Base-by-base conservation (phyloP, 2,888 invertebrate species). In the Tachina grossa region DNA sequence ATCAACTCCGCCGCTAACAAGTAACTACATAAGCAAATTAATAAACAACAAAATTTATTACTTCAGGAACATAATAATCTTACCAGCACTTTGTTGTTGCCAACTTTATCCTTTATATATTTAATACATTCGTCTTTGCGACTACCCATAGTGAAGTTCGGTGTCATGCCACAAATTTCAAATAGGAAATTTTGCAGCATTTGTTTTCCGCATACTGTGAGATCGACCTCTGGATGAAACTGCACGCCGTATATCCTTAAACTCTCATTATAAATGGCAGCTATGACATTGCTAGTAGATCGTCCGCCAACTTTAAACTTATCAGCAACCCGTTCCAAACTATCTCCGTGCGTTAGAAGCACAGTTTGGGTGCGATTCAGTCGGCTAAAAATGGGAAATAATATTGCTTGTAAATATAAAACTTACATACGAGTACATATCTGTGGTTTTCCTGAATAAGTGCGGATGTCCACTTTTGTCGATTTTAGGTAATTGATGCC, bases 141-240 rank as follows among this genome's bases (percentile, higher is more conserved):
- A 89, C 95, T 96, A 86, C 95, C 95, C 93, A 99, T 95, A 47
- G 98, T 98, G 93, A 96, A 99, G 89, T 95, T 96, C 79, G 98
- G 97, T 84, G 96, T 95, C 87, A 98, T 94, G 13, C 97, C 97
- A 88, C 96, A 96, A 88, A 99, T 95, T 90, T 97, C 97, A 92
- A 96, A 98, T 88, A 99, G 94, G 93, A 99, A 99, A 93, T 99
- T 99, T 87, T 96, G 95, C 90, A 99, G 93, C 95, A 99, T 99
- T 90, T 95, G 94, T 93, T 96, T 96, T 85, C 99, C 99, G 91
- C 98, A 96, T 14, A 95, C 94, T 0, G 99, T 98, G 89, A 99
- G 95, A 92, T 99, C 99, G 88, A 99, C 98, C 94, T 99, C 99
- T 0, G 99, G 99, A 93, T 99, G 99, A 93, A 99, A 99, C 94